These are phyloP conservation scores for Rhinolophus sinicus DNA, from an alignment of 2,113 vertebrate species.

Conservation along the genomic window DNA sequence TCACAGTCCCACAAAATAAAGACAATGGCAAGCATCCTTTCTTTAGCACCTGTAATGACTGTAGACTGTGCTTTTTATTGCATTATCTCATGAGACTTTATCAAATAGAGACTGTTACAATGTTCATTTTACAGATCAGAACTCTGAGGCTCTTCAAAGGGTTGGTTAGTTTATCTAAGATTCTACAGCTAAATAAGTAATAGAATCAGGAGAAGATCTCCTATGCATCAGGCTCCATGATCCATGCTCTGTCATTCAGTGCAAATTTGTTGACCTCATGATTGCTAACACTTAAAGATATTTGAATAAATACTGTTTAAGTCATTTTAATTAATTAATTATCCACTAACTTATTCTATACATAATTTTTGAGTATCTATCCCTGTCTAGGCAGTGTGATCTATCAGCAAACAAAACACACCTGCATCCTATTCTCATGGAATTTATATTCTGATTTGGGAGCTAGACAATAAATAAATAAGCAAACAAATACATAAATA, in stretches of 20 bases:
- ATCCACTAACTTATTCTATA: not conserved
- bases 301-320: not conserved
- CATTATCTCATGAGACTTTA: not conserved
- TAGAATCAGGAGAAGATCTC: not conserved
- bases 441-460: not conserved
- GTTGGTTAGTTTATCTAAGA: not conserved
- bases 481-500: not conserved
- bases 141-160: not conserved
- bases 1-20: not conserved
- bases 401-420: not conserved
- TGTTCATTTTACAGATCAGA: not conserved
- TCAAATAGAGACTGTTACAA: not conserved
- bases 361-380: not conserved
- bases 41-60: not conserved
- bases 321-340: not conserved
- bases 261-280: not conserved
- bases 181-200: not conserved
- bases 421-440: not conserved
- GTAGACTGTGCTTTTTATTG: not conserved
- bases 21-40: not conserved
- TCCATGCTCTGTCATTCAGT: not conserved
- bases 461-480: not conserved
- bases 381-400: not conserved
- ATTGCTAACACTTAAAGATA: not conserved
- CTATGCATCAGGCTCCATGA: not conserved